Evolutionary conservation across 2,888 invertebrate species (phyloP), one percentile per base, ranked within the genome.

Genomic region (Leptopilina syphax): DNA sequence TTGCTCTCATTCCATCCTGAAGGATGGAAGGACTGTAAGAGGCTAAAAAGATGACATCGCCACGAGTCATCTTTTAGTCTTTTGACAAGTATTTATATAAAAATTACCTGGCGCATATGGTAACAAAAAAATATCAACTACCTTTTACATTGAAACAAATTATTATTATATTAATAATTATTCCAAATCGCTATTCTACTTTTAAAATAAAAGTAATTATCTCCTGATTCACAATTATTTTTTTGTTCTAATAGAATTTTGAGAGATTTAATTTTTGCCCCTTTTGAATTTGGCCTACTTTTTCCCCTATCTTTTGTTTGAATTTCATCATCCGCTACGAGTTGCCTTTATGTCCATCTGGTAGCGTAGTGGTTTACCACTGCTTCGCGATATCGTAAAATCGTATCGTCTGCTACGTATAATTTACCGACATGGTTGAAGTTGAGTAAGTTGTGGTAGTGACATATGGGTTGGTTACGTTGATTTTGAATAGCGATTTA

Each of bases 401-500:
- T 50, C 50, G 50, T 50, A 68, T 68, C 3, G 41, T 18, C 68
- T 50, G 68, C 50, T 47, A 50, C 12, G 24, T 47, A 18, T 68
- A 24, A 68, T 68, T 68, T 68, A 68, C 24, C 13, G 50, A 68
- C 12, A 27, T 10, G 50, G 68, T 68, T 68, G 50, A 68, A 47
- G 50, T 47, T 68, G 50, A 13, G 47, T 47, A 50, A 50, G 50
- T 27, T 68, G 68, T 68, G 50, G 68, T 50, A 24, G 63, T 50
- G 18, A 24, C 47, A 41, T 6, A 66, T 44, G 66, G 66, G 7
- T 9, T 34, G n/a, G 66, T 65, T 67, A 24, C 44, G 79, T 80
- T 82, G 79, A 83, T 85, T 84, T 85, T 85, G 79, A 79, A 76
- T 83, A 85, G 80, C 83, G 86, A 87, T 87, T 88, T 89, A 90